Evolutionary conservation across 2,113 vertebrate species (phyloP).

Genomic region (Nothocercus julius): DNA sequence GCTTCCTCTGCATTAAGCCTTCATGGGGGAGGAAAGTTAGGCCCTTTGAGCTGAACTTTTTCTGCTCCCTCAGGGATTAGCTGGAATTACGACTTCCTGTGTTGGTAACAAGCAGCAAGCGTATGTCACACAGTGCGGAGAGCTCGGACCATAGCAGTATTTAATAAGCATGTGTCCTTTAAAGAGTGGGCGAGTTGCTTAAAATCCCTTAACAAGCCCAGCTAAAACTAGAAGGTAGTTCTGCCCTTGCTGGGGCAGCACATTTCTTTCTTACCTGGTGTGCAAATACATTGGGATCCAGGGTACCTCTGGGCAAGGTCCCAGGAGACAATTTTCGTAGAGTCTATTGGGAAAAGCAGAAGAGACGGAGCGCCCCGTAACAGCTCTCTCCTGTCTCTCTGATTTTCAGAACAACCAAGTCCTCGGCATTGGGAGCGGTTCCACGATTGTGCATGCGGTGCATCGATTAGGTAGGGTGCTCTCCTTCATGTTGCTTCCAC

Average conservation of each 20-base stretch:
- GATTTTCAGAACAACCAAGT: conserved; percentile 90
- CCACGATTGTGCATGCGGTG: conserved; percentile 94
- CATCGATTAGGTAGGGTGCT: conserved; percentile 87
- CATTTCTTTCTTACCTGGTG: neutral
- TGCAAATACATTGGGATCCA: neutral
- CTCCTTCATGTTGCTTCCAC: neutral
- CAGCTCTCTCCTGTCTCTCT: neutral
- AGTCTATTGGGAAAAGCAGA: accelerated
- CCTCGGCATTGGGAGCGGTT: conserved; percentile 95
- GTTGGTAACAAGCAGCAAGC: neutral
- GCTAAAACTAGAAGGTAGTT: neutral
- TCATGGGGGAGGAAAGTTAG: neutral
- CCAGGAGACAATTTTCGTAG: neutral
- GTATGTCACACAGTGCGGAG: neutral
- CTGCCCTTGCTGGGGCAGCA: accelerated
- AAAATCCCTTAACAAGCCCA: neutral
- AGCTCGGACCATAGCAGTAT: neutral
- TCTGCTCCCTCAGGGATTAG: neutral
- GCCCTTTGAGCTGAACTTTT: neutral
- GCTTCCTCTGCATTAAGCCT: neutral
- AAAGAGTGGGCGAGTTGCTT: neutral
- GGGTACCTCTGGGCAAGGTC: neutral
- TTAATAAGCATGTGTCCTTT: neutral
- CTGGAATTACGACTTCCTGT: neutral
- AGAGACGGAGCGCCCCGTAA: neutral